Conservation (phyloP, 2,113 vertebrate genomes). For the Phalacrocorax carbo region DNA sequence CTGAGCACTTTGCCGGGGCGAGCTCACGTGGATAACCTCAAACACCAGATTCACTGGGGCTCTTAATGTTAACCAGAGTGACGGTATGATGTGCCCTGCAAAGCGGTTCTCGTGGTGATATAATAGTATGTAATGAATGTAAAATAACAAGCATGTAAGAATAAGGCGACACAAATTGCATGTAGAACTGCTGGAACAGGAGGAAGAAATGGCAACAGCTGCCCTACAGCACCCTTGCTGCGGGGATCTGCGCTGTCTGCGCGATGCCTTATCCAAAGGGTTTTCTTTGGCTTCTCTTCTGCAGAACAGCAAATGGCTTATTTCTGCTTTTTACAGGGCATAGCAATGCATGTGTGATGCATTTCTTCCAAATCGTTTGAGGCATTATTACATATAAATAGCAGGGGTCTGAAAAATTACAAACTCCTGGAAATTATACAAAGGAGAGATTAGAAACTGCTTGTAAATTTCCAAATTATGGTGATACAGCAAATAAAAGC, state of each 20-base stretch:
- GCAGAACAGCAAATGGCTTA: neutral
- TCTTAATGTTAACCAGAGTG: neutral
- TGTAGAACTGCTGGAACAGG: neutral
- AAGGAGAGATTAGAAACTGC: neutral
- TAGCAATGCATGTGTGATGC: fast-evolving
- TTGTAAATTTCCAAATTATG: neutral
- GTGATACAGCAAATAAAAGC: neutral
- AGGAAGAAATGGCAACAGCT: neutral
- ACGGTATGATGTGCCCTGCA: neutral
- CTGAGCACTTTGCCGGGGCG: neutral
- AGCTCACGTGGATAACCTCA: neutral
- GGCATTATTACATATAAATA: neutral
- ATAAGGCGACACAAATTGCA: neutral
- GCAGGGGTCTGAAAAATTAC: neutral
- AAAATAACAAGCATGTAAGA: neutral
- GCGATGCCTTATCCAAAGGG: neutral
- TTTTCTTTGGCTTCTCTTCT: neutral
- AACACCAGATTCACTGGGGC: neutral
- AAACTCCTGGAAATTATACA: neutral
- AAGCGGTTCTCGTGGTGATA: neutral
- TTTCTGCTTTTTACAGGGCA: neutral
- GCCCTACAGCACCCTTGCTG: neutral
- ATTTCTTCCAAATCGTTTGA: neutral
- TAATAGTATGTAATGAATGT: neutral
- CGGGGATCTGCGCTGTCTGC: neutral